Percentiles rank a stretch among this genome's conserved stretches.
These are phyloP conservation scores for Manduca sexta DNA, from an alignment of 1,140 invertebrate species.

Conservation along the genomic window DNA sequence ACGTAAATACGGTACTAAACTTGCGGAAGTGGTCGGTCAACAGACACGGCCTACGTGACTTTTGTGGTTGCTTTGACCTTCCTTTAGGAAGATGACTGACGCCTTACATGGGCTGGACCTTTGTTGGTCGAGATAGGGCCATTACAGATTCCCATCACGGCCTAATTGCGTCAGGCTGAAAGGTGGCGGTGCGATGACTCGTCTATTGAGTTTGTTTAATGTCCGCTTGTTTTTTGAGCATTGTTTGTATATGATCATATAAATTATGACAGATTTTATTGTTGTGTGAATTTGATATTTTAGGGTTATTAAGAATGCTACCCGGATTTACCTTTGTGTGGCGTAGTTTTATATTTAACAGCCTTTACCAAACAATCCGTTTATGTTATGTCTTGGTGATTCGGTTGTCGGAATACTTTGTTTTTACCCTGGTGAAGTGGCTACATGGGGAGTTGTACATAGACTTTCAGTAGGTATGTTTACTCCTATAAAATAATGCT, in stretches of 20 bases:
- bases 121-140: slow-evolving; percentile 28
- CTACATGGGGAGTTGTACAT: too few relatives aligned
- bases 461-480: too few relatives aligned
- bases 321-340: too few relatives aligned
- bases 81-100: slow-evolving; percentile 37
- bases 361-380: too few relatives aligned
- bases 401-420: too few relatives aligned
- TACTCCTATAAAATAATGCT: too few relatives aligned
- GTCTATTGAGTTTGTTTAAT: slow-evolving; percentile 2
- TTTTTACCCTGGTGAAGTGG: too few relatives aligned
- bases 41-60: slow-evolving; percentile 31
- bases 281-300: too few relatives aligned
- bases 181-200: slow-evolving; percentile 2
- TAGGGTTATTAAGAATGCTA: too few relatives aligned
- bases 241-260: background rate
- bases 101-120: slow-evolving; percentile 28
- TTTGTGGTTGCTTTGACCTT: slow-evolving; percentile 34
- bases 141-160: slow-evolving; percentile 32
- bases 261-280: too few relatives aligned
- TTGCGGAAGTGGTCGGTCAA: slow-evolving; percentile 1
- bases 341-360: too few relatives aligned
- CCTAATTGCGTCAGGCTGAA: background rate
- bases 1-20: background rate
- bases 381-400: too few relatives aligned
- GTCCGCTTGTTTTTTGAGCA: background rate